Conservation (phyloP, 2,113 vertebrate genomes). For the Columbina picui region DNA sequence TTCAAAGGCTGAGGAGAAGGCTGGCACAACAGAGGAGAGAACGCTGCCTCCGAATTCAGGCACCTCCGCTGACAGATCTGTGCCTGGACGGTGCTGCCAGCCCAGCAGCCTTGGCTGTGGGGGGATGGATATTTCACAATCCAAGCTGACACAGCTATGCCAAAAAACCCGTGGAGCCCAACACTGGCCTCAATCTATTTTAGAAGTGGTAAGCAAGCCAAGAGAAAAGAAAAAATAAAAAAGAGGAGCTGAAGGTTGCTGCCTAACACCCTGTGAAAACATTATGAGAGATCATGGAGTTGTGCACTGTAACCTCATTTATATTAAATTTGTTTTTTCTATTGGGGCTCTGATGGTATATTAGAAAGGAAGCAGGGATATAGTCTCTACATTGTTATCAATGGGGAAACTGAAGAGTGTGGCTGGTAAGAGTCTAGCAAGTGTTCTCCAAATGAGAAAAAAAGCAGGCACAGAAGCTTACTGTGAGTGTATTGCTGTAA, state of each 20-base stretch:
- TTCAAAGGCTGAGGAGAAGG: not conserved
- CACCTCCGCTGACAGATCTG: not conserved
- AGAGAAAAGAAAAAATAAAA: not conserved
- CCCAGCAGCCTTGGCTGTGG: not conserved
- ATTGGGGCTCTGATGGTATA: not conserved
- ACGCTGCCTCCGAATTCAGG: fast-evolving
- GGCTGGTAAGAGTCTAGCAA: not conserved
- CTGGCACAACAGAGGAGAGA: not conserved
- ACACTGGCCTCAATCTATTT: not conserved
- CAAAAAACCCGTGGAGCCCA: not conserved
- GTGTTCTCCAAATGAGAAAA: not conserved
- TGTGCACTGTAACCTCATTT: not conserved
- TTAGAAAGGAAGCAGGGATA: not conserved
- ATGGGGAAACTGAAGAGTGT: not conserved
- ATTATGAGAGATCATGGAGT: not conserved
- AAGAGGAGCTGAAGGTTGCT: not conserved
- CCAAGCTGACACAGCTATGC: not conserved
- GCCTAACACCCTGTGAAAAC: not conserved
- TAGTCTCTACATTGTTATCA: not conserved
- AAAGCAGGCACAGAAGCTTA: not conserved
- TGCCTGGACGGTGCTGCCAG: fast-evolving
- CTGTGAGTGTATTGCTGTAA: not conserved
- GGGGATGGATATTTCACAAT: not conserved
- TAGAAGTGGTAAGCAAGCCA: not conserved
- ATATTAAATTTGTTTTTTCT: not conserved